Evolutionary conservation across 2,797 vertebrate species (phyloP).

Genomic region (Merluccius polli): DNA sequence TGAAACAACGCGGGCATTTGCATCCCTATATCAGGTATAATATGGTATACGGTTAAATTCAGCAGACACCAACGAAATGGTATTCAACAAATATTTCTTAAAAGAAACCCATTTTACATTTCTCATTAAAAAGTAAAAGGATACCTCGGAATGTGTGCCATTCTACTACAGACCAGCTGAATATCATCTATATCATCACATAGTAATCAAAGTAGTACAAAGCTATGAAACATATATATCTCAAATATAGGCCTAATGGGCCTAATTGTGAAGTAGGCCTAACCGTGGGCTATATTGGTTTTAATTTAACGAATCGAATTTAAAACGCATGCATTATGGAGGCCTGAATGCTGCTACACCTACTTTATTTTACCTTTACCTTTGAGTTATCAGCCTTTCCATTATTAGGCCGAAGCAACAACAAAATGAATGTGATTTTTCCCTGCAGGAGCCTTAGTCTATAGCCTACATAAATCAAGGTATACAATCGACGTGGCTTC

Average conservation of each 20-base stretch:
- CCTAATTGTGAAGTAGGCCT: background rate
- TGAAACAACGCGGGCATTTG: conserved; percentile 93
- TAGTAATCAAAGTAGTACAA: conserved; percentile 70
- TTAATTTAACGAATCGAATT: background rate
- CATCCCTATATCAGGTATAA: conserved; percentile 72
- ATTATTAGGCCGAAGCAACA: background rate
- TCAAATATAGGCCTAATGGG: background rate
- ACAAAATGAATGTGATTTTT: background rate
- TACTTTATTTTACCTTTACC: no score
- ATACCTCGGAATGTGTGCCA: conserved; percentile 55
- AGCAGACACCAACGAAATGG: background rate
- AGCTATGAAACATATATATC: conserved; percentile 72
- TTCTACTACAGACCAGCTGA: conserved; percentile 77
- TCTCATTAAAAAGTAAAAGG: conserved; percentile 47
- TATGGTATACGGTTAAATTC: background rate
- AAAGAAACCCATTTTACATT: conserved; percentile 23
- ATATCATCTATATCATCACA: conserved; percentile 63
- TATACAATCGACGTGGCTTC: background rate
- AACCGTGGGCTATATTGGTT: no score
- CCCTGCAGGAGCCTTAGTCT: background rate
- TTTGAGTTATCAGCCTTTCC: no score
- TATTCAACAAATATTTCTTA: background rate
- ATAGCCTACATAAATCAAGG: background rate
- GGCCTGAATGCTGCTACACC: background rate
- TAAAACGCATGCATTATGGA: background rate